A percentile compares a stretch with the other conserved stretches of the same genome.
These are phyloP conservation scores for Dinocampus coccinellae DNA, from an alignment of 2,888 invertebrate species.

Conservation along the genomic window DNA sequence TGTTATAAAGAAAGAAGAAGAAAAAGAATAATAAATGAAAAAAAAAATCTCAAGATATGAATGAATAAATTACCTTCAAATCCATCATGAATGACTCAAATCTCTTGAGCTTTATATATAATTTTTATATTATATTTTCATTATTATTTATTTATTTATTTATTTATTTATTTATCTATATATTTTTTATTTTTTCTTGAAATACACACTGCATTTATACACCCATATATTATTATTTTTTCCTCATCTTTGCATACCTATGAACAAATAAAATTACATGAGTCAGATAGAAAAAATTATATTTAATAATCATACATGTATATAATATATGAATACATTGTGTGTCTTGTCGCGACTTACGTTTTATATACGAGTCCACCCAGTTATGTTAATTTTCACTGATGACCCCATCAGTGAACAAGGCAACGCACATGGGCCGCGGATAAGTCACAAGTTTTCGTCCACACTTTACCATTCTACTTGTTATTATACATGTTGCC, in stretches of 20 bases:
- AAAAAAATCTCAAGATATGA: conserved; percentile 2
- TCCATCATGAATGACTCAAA: conserved; percentile 15
- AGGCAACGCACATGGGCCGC: conserved; percentile 30
- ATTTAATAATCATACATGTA: background rate
- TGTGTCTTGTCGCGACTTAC: conserved; percentile 6
- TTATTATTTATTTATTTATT: no score
- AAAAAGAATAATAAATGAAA: background rate
- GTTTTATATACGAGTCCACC: conserved; percentile 58
- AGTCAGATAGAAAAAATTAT: conserved; percentile 11
- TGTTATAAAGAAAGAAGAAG: background rate
- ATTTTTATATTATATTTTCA: background rate
- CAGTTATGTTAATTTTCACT: conserved; percentile 68
- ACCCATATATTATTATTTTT: background rate
- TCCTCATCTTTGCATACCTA: background rate
- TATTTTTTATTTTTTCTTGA: no score
- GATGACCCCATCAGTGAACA: conserved; percentile 67
- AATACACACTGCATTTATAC: no score
- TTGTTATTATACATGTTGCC: conserved; percentile 9
- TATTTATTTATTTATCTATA: no score
- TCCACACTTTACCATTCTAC: conserved; percentile 1
- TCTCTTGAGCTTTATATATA: background rate
- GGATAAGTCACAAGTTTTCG: conserved; percentile 25
- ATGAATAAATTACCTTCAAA: background rate
- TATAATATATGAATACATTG: background rate
- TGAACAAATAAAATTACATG: background rate